Percentiles rank a stretch among this genome's conserved stretches.
Conservation (phyloP, 2,113 vertebrate genomes). For the Lasiurus cinereus region DNA sequence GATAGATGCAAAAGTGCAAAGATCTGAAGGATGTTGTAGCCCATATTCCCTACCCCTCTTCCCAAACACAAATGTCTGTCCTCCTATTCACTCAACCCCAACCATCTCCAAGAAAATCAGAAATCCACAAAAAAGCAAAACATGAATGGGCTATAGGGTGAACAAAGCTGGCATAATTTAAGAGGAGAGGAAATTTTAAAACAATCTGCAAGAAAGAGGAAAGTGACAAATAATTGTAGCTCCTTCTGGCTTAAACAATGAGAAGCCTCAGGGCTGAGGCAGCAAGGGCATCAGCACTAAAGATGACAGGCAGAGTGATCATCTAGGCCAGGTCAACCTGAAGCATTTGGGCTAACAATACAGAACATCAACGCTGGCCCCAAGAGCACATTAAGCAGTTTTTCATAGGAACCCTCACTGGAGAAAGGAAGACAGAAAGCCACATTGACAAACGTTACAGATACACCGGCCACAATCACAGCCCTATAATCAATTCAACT, state of each 20-base stretch:
- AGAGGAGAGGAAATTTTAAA: constrained; percentile 25
- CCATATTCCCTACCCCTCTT: neutral
- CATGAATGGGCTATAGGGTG: neutral
- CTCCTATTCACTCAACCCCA: constrained; percentile 56
- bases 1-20: neutral
- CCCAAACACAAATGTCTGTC: neutral
- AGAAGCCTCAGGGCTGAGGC: constrained; percentile 11
- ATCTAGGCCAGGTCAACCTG: constrained; percentile 9
- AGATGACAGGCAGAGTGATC: neutral
- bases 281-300: constrained; percentile 5
- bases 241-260: constrained; percentile 3
- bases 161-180: constrained; percentile 58
- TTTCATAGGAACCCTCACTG: constrained; percentile 15
- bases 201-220: constrained; percentile 56
- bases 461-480: constrained; percentile 58
- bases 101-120: constrained; percentile 54
- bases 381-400: neutral
- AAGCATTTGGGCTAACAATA: constrained; percentile 20
- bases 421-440: constrained; percentile 60
- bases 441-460: constrained; percentile 57
- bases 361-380: constrained; percentile 33
- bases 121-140: constrained; percentile 65
- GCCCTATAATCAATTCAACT: constrained; percentile 9
- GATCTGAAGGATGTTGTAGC: neutral
- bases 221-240: constrained; percentile 45